Evolutionary conservation across 2,888 invertebrate species (phyloP).

Genomic region (Leptopilina drosophilae): DNA sequence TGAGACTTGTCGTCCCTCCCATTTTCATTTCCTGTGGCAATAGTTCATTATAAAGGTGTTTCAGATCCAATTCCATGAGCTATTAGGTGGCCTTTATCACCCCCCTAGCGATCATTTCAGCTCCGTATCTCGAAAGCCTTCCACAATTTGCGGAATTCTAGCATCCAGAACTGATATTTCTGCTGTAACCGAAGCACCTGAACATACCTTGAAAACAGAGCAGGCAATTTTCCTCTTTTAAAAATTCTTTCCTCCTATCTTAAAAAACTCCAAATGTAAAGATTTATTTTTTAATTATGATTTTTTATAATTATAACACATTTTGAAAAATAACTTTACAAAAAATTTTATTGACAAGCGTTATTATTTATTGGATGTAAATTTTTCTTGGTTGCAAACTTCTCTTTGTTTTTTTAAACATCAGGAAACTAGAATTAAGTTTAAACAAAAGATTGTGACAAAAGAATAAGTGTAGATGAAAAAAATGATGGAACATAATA

Average conservation of each 20-base stretch:
- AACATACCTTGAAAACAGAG: slow-evolving; percentile 58
- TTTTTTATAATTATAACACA: too few relatives aligned
- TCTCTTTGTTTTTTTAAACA: slow-evolving; percentile 28
- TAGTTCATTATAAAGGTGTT: slow-evolving; percentile 88
- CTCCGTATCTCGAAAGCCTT: slow-evolving; percentile 54
- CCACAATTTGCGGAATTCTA: slow-evolving; percentile 62
- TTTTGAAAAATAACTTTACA: too few relatives aligned
- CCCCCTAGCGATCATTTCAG: slow-evolving; percentile 78
- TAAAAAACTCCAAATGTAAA: too few relatives aligned
- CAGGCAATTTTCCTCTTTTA: slow-evolving; percentile 44
- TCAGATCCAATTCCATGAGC: slow-evolving; percentile 84
- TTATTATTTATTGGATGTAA: too few relatives aligned
- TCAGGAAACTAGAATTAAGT: slow-evolving; percentile 42
- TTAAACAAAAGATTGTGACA: slow-evolving; percentile 34
- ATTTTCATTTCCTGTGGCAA: slow-evolving; percentile 79
- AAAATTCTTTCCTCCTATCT: slow-evolving; percentile 15
- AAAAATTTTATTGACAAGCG: too few relatives aligned
- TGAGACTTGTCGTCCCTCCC: slow-evolving; percentile 70
- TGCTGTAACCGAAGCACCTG: slow-evolving; percentile 67
- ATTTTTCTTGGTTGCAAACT: too few relatives aligned
- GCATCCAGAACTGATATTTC: slow-evolving; percentile 72
- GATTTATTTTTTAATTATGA: too few relatives aligned
- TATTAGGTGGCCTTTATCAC: slow-evolving; percentile 82
- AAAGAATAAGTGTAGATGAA: slow-evolving; percentile 34
- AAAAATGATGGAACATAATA: slow-evolving; percentile 40